A percentile compares a stretch with the other conserved stretches of the same genome.
Conservation (phyloP, 92 coral and sea anemone genomes). For the Zoanthus solanderi region DNA sequence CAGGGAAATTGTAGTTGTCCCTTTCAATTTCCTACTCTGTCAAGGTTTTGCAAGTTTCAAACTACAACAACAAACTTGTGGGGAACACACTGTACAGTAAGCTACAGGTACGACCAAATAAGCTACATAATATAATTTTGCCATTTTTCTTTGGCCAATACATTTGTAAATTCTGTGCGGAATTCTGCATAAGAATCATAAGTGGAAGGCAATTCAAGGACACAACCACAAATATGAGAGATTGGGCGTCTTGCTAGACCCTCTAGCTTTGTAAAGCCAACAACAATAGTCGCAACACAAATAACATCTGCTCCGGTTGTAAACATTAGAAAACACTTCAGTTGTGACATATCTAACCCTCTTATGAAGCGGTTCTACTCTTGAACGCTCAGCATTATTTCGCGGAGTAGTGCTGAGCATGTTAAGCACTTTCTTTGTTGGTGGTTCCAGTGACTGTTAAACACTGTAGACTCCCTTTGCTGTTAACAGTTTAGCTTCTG, state of each 20-base stretch:
- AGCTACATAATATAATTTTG: slow-evolving; percentile 64
- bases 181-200: slow-evolving; percentile 68
- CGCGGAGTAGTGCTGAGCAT: slow-evolving; percentile 1
- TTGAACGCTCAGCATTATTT: slow-evolving; percentile 29
- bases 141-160: slow-evolving; percentile 64
- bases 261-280: slow-evolving; percentile 64
- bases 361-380: slow-evolving; percentile 30
- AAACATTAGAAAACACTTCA: slow-evolving; percentile 59
- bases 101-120: no score
- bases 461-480: neutral
- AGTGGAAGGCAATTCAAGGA: slow-evolving; percentile 63
- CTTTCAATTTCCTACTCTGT: neutral
- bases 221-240: slow-evolving; percentile 59
- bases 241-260: slow-evolving; percentile 64
- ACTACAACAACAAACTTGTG: neutral
- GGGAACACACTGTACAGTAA: no score
- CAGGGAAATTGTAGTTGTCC: neutral
- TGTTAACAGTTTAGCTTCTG: neutral
- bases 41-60: neutral
- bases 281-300: slow-evolving; percentile 38
- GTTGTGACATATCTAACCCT: slow-evolving; percentile 47
- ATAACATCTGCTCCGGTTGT: slow-evolving; percentile 64
- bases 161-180: slow-evolving; percentile 67
- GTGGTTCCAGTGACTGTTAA: neutral
- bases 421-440: slow-evolving; percentile 20